phyloP scores from a whole-genome alignment of 2,113 vertebrate genomes.

The Herpetotheres cachinnans region DNA sequence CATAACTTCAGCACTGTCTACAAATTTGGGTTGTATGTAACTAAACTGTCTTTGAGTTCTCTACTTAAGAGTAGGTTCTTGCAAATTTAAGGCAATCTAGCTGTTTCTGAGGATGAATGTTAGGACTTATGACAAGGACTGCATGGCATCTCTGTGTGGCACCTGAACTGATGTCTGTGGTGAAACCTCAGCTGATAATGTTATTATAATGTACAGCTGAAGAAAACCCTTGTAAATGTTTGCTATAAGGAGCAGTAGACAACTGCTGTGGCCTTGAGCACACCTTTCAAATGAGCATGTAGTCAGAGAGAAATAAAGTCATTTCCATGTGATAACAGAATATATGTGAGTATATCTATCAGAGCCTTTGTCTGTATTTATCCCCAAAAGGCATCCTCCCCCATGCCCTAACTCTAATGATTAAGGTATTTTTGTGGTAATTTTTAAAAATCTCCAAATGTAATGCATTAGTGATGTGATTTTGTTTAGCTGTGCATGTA shows the following conservation, averaged over 20 bases:
- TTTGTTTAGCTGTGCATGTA: background rate
- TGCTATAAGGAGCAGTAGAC: background rate
- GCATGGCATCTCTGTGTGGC: background rate
- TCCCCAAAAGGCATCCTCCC: background rate
- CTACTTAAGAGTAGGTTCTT: background rate
- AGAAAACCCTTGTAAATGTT: background rate
- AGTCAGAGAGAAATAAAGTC: background rate
- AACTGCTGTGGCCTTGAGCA: background rate
- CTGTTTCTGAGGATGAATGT: background rate
- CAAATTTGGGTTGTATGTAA: background rate
- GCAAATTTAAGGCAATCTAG: background rate
- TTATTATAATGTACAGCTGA: background rate
- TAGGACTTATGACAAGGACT: background rate
- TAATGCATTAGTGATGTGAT: background rate
- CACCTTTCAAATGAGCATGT: background rate
- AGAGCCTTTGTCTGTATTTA: background rate
- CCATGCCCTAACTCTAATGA: accelerated
- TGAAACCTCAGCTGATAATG: background rate
- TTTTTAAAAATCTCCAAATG: background rate
- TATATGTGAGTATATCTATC: background rate
- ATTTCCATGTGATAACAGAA: background rate
- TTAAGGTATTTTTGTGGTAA: background rate
- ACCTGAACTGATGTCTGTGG: background rate
- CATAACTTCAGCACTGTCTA: background rate
- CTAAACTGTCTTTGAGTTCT: background rate